Evolutionary conservation across 2,113 vertebrate genomes (phyloP).

Genomic region (Rousettus leschenaultii): DNA sequence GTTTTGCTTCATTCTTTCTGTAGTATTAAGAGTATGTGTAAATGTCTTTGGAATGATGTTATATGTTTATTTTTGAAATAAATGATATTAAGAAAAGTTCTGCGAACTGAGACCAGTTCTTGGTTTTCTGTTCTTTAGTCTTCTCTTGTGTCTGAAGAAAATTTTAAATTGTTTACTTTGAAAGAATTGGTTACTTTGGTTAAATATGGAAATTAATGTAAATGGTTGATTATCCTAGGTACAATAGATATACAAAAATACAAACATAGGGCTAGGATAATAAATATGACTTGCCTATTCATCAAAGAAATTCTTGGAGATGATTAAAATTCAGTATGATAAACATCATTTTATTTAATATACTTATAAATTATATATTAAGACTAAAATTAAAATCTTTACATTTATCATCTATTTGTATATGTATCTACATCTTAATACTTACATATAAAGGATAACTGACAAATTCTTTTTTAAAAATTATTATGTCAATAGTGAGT

Average conservation of each 20-base stretch:
- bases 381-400: not conserved
- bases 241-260: not conserved
- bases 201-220: not conserved
- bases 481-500: not conserved
- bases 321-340: not conserved
- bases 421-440: not conserved
- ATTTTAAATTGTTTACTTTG: not conserved
- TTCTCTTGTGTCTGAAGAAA: not conserved
- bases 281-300: not conserved
- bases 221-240: not conserved
- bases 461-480: not conserved
- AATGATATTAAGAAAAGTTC: not conserved
- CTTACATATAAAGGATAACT: not conserved
- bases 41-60: not conserved
- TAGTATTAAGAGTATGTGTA: not conserved
- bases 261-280: not conserved
- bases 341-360: not conserved
- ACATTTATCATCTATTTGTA: not conserved
- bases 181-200: not conserved
- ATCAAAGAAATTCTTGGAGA: not conserved
- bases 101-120: not conserved
- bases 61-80: not conserved
- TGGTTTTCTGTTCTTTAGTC: not conserved
- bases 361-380: conserved; percentile 1
- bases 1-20: not conserved